These are phyloP conservation scores for Aphelocoma californica DNA, from an alignment of 2,797 vertebrate species.

Conservation along the genomic window DNA sequence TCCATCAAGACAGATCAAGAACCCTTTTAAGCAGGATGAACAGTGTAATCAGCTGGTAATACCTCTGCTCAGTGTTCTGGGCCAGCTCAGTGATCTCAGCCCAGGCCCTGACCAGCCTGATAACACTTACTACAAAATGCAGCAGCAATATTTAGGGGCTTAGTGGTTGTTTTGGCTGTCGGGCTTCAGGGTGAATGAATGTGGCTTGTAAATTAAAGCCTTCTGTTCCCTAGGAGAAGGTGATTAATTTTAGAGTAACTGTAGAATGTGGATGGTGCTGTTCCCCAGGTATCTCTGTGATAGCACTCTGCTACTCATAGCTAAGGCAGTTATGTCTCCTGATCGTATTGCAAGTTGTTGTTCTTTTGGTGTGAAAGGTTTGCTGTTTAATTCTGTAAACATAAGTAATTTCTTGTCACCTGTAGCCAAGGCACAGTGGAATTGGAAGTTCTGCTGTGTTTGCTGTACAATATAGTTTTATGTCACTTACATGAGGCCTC, in stretches of 20 bases:
- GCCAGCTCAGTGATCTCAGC: background rate
- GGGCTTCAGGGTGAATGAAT: background rate
- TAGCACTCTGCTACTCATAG: background rate
- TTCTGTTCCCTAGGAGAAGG: background rate
- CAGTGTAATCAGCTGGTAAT: background rate
- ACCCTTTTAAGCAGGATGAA: background rate
- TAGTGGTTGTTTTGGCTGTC: background rate
- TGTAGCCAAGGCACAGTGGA: background rate
- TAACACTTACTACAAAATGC: background rate
- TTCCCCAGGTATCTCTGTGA: background rate
- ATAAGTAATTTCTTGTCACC: background rate
- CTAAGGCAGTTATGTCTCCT: background rate
- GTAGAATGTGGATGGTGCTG: background rate
- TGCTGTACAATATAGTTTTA: background rate
- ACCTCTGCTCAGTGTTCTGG: background rate
- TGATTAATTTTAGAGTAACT: background rate
- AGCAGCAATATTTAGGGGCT: background rate
- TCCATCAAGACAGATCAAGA: background rate
- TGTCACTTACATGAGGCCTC: background rate
- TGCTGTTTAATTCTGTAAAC: background rate
- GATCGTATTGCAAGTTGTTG: background rate
- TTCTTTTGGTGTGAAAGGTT: background rate
- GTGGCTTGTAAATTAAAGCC: background rate
- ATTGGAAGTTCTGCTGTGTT: background rate
- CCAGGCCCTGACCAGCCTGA: background rate